Evolutionary conservation across 1,140 invertebrate genomes (phyloP).

Genomic region (Zaprionus davidi): DNA sequence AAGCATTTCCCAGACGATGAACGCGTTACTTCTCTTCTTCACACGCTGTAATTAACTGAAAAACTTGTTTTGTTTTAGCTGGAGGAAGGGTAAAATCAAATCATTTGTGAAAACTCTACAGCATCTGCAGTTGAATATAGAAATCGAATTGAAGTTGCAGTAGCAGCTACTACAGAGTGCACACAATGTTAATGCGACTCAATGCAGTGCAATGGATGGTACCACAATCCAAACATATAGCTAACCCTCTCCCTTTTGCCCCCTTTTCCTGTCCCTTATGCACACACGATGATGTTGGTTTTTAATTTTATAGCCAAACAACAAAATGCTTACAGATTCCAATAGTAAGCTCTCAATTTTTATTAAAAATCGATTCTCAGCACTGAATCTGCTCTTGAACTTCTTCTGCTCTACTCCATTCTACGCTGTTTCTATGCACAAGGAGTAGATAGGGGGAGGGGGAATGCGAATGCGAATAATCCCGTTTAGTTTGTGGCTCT

Average conservation of each 20-base stretch:
- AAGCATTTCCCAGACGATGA: constrained; percentile 33
- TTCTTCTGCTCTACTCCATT: constrained; percentile 11
- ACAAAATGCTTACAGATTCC: constrained; percentile 73
- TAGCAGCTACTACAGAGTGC: constrained; percentile 17
- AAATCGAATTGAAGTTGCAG: constrained; percentile 40
- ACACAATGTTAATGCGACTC: constrained; percentile 57
- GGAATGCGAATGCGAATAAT: constrained; percentile 37
- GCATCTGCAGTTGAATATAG: constrained; percentile 37
- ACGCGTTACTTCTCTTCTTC: constrained; percentile 3
- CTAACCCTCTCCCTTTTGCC: background rate
- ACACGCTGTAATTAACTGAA: constrained; percentile 70
- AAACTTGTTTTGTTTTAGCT: constrained; percentile 54
- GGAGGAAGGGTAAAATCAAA: constrained; percentile 17
- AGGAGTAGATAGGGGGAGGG: background rate
- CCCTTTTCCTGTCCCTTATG: background rate
- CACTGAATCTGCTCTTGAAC: constrained; percentile 40
- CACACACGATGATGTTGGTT: constrained; percentile 63
- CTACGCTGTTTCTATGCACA: constrained; percentile 2
- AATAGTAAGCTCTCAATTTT: constrained; percentile 62
- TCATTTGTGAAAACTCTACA: constrained; percentile 72
- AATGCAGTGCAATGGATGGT: constrained; percentile 29
- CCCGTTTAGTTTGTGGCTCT: constrained; percentile 62
- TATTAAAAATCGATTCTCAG: constrained; percentile 72
- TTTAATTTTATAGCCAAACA: constrained; percentile 81
- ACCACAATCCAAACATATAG: constrained; percentile 28